phyloP scores from a whole-genome alignment of 1,140 invertebrate genomes.

The Theocolax elegans region DNA sequence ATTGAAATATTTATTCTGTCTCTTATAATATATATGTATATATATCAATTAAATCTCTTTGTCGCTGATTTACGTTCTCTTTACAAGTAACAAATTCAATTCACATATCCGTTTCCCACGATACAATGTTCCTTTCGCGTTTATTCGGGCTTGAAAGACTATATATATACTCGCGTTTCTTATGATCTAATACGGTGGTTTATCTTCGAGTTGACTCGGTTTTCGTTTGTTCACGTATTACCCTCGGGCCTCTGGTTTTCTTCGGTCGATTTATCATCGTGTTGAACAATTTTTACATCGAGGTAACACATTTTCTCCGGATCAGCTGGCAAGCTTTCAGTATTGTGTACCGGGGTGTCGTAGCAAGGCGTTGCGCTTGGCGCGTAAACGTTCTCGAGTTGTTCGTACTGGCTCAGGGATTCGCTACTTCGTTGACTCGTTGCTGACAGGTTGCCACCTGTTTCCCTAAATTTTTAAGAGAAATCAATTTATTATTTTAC shows the following conservation, averaged over 20 bases:
- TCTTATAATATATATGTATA: too few relatives aligned
- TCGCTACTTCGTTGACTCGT: conserved; percentile 60
- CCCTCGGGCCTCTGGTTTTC: conserved; percentile 13
- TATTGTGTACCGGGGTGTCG: conserved; percentile 58
- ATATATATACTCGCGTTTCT: background rate
- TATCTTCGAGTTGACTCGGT: background rate
- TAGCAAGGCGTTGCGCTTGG: conserved; percentile 70
- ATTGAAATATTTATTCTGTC: too few relatives aligned
- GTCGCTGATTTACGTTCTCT: background rate
- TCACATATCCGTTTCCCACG: background rate
- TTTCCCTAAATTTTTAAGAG: background rate
- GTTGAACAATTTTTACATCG: conserved; percentile 49
- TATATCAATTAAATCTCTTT: too few relatives aligned
- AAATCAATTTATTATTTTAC: conserved; percentile 1
- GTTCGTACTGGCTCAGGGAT: conserved; percentile 61
- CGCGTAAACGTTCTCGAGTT: conserved; percentile 71
- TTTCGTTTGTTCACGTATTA: conserved; percentile 8
- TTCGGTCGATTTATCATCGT: conserved; percentile 18
- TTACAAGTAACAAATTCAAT: conserved; percentile 25
- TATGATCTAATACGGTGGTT: too few relatives aligned
- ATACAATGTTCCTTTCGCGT: conserved; percentile 2
- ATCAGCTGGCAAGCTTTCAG: conserved; percentile 47
- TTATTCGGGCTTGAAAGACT: conserved; percentile 20
- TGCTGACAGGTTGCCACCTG: conserved; percentile 47
- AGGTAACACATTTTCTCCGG: conserved; percentile 55